Conservation (phyloP, 2,797 vertebrate species). For the Sitta carolinensis region DNA sequence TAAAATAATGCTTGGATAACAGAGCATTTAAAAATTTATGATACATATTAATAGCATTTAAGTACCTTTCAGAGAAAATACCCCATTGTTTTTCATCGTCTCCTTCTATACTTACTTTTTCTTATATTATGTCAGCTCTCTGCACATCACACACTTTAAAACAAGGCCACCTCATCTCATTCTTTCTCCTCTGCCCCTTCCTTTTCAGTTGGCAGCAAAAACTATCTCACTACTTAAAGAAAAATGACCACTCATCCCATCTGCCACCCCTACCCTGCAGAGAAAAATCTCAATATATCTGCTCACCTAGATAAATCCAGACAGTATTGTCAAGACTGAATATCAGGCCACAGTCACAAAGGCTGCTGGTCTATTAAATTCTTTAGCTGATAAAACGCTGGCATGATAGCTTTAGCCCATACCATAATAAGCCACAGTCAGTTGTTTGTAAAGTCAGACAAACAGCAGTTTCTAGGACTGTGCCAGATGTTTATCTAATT, state of each 20-base stretch:
- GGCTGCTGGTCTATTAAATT: conserved; percentile 48
- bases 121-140: neutral
- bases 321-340: conserved; percentile 46
- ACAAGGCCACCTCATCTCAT: neutral
- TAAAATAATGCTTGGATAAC: conserved; percentile 36
- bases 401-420: conserved; percentile 52
- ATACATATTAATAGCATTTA: conserved; percentile 32
- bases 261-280: conserved; percentile 4
- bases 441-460: neutral
- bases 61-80: conserved; percentile 8
- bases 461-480: conserved; percentile 38
- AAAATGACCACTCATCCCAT: conserved; percentile 41
- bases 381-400: conserved; percentile 5
- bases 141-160: neutral
- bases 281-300: conserved; percentile 52
- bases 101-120: neutral
- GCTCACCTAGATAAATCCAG: conserved; percentile 57
- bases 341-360: conserved; percentile 43
- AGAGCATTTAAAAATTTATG: conserved; percentile 42
- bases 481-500: conserved; percentile 38
- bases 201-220: conserved; percentile 36
- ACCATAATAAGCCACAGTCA: neutral
- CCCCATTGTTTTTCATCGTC: neutral
- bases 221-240: conserved; percentile 22
- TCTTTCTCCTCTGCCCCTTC: neutral